These are phyloP conservation scores for Paramuricea clavata DNA, from an alignment of 92 coral and sea anemone genomes.

Conservation along the genomic window DNA sequence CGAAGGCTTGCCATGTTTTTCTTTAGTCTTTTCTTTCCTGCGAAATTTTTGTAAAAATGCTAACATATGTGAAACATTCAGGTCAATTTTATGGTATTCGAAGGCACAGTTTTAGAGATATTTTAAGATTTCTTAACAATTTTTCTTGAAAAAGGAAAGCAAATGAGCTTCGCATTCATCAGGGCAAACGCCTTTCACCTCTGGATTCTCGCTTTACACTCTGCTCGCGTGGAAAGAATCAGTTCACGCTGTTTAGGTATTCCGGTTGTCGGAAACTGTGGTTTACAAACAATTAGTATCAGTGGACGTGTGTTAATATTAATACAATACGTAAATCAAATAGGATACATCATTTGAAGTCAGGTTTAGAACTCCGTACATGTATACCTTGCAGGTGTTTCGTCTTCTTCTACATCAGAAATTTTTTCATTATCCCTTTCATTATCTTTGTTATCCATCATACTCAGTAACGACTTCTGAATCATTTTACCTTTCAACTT, in stretches of 20 bases:
- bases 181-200: too few species aligned
- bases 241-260: too few species aligned
- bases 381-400: constrained; percentile 1
- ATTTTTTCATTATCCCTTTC: not conserved
- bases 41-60: not conserved
- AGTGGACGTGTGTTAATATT: not conserved
- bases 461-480: constrained; percentile 30
- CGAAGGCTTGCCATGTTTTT: not conserved
- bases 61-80: not conserved
- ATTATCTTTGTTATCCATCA: constrained; percentile 14
- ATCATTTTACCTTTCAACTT: constrained; percentile 18
- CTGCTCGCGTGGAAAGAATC: too few species aligned
- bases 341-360: not conserved
- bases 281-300: not conserved
- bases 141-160: too few species aligned
- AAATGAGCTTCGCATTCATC: too few species aligned
- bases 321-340: not conserved
- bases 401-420: constrained; percentile 7
- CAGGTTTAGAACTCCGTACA: not conserved
- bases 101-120: too few species aligned
- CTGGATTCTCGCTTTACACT: too few species aligned
- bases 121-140: too few species aligned
- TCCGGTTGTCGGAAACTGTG: too few species aligned
- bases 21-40: not conserved
- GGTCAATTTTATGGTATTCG: too few species aligned